These are phyloP conservation scores for Microcebus jonahi DNA, from an alignment of 2,113 vertebrate genomes.

Conservation along the genomic window DNA sequence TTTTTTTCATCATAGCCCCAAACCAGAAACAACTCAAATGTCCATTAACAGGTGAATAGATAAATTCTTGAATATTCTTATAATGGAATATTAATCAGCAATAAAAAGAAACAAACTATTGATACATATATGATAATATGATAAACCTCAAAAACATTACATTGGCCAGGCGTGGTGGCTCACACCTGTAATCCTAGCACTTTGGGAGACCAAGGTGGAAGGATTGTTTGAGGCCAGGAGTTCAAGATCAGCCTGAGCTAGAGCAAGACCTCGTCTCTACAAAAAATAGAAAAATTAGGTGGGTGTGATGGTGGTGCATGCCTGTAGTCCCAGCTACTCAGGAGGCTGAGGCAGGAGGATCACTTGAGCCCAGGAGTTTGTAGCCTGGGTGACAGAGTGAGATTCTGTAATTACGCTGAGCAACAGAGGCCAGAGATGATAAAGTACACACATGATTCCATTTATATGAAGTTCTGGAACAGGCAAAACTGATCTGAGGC, in stretches of 20 bases:
- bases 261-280: no score
- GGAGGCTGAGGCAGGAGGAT: no score
- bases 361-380: no score
- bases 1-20: background rate
- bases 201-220: no score
- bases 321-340: no score
- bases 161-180: background rate
- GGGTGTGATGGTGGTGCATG: no score
- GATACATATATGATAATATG: background rate
- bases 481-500: background rate
- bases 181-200: no score
- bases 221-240: no score
- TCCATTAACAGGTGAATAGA: background rate
- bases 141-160: background rate
- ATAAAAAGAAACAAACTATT: background rate
- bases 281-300: no score
- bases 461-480: background rate
- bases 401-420: background rate
- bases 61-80: background rate
- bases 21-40: background rate
- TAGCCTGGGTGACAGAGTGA: no score
- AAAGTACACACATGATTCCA: background rate
- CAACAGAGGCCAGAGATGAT: background rate
- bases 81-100: background rate
- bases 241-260: no score